phyloP scores from a whole-genome alignment of 2,888 invertebrate genomes.

The Drosophila subsilvestris region DNA sequence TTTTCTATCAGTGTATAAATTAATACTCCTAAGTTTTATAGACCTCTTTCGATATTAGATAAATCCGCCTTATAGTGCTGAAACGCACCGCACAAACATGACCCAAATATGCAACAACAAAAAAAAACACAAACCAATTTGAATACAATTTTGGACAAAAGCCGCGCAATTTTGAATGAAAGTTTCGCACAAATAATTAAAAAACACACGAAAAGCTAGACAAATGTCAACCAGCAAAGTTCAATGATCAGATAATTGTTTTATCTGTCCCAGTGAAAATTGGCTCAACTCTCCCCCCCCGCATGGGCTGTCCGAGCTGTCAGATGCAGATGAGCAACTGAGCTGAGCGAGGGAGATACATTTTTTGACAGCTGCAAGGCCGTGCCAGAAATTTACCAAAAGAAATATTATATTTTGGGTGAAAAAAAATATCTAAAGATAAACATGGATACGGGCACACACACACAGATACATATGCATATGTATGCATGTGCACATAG shows the following conservation, averaged over 20 bases:
- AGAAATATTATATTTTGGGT: constrained; percentile 3
- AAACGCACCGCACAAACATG: neutral
- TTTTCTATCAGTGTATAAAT: no score
- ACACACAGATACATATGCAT: constrained; percentile 34
- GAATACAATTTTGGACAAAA: neutral
- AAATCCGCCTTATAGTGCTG: neutral
- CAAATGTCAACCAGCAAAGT: constrained; percentile 22
- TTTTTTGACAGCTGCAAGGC: constrained; percentile 49
- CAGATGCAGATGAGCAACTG: constrained; percentile 13
- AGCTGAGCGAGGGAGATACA: constrained; percentile 2
- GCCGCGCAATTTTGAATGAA: neutral
- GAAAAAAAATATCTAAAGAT: constrained; percentile 5
- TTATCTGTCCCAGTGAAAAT: constrained; percentile 34
- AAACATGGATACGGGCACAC: constrained; percentile 8
- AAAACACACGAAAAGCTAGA: neutral
- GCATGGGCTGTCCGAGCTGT: constrained; percentile 17
- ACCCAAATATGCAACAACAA: neutral
- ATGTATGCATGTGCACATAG: constrained; percentile 16
- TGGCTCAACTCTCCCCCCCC: constrained; percentile 27
- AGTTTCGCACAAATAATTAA: neutral
- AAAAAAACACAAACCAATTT: neutral
- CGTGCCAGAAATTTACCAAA: constrained; percentile 9
- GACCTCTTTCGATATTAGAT: no score
- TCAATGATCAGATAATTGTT: constrained; percentile 62
- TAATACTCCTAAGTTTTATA: no score